Conservation (phyloP, 2,797 vertebrate species). For the Buceros bicornis region DNA sequence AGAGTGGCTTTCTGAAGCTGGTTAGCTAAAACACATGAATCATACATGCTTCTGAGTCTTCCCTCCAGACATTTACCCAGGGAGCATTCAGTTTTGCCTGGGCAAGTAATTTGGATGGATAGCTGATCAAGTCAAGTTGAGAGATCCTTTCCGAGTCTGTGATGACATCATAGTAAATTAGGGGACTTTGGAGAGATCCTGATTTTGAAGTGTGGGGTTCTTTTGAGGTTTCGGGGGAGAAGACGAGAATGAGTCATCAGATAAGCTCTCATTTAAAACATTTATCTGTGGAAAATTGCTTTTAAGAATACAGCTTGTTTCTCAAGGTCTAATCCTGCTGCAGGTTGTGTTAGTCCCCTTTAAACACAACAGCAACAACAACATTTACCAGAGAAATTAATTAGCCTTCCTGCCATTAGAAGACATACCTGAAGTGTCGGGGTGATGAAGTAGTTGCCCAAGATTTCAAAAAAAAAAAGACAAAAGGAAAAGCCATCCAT, state of each 20-base stretch:
- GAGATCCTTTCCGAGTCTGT: neutral
- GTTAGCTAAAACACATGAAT: conserved; percentile 22
- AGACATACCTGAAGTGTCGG: neutral
- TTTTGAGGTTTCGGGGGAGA: neutral
- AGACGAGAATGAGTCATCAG: conserved; percentile 1
- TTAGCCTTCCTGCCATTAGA: neutral
- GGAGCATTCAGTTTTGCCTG: neutral
- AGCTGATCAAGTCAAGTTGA: neutral
- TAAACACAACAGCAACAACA: neutral
- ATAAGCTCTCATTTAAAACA: neutral
- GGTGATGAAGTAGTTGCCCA: neutral
- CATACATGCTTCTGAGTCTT: neutral
- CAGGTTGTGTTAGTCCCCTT: neutral
- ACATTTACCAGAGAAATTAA: neutral
- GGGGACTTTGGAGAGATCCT: conserved; percentile 9
- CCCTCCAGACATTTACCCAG: neutral
- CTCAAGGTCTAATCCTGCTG: neutral
- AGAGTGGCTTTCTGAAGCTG: neutral
- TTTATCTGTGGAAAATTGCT: neutral
- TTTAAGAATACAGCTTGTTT: neutral
- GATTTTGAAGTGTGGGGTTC: neutral
- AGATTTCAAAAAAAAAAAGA: neutral
- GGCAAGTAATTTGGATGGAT: neutral
- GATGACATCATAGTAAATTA: conserved; percentile 30
- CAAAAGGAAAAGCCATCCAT: neutral